A percentile compares a stretch with the other conserved stretches of the same genome.
Conservation (phyloP, 2,888 invertebrate species). For the Beris morrisii region DNA sequence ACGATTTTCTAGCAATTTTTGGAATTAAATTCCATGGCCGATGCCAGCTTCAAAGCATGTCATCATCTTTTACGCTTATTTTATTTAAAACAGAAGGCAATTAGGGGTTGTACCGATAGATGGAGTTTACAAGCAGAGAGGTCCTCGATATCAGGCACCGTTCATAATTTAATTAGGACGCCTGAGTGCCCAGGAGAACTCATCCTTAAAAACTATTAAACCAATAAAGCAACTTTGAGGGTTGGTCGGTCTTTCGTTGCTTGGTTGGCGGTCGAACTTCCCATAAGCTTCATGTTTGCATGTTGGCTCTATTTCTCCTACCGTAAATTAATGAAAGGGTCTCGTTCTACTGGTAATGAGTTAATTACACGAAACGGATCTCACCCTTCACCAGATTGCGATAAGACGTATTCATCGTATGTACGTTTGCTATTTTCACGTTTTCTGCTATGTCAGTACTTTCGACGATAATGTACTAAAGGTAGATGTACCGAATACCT, state of each 20-base stretch:
- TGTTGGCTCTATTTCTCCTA: slow-evolving; percentile 1
- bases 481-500: neutral
- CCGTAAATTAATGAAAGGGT: slow-evolving; percentile 23
- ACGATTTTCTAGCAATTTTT: slow-evolving; percentile 25
- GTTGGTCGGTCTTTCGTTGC: neutral
- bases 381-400: neutral
- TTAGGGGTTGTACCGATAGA: slow-evolving; percentile 23
- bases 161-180: slow-evolving; percentile 32
- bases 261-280: neutral
- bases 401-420: neutral
- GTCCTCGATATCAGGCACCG: neutral
- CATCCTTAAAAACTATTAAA: slow-evolving; percentile 31
- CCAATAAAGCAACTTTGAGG: slow-evolving; percentile 12
- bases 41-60: slow-evolving; percentile 1
- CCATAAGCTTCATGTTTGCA: neutral
- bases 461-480: neutral
- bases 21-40: slow-evolving; percentile 17
- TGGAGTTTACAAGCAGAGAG: slow-evolving; percentile 2
- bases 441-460: neutral
- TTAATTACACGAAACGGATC: slow-evolving; percentile 18
- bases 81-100: slow-evolving; percentile 29
- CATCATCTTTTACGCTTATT: slow-evolving; percentile 31
- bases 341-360: slow-evolving; percentile 15
- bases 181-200: slow-evolving; percentile 17
- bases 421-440: neutral